A percentile compares a stretch with the other conserved stretches of the same genome.
Evolutionary conservation across 2,113 vertebrate species (phyloP).

Genomic region (Pongo abelii): DNA sequence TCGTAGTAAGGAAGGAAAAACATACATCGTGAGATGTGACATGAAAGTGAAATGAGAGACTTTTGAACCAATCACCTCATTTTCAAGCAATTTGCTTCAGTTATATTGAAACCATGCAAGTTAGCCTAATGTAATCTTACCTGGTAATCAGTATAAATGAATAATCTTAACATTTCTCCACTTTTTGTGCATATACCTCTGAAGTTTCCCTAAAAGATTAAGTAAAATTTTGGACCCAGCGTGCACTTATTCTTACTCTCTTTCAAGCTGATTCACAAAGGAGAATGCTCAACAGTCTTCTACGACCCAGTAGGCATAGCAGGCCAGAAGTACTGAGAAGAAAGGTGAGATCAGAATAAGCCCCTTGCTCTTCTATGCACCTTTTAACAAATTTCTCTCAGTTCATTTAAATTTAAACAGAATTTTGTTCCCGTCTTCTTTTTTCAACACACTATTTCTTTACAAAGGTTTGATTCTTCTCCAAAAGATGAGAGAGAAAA

Average conservation of each 20-base stretch:
- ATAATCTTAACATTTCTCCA: slow-evolving; percentile 30
- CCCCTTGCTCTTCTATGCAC: not conserved
- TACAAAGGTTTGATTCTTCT: slow-evolving; percentile 61
- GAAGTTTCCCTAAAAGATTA: slow-evolving; percentile 49
- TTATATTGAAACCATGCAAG: not conserved
- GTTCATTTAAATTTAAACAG: slow-evolving; percentile 72
- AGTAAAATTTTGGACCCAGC: slow-evolving; percentile 53
- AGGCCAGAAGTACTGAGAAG: slow-evolving; percentile 53
- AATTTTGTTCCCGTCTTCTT: slow-evolving; percentile 49
- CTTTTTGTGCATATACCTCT: slow-evolving; percentile 49
- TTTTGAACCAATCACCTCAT: slow-evolving; percentile 39
- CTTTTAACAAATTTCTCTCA: slow-evolving; percentile 26
- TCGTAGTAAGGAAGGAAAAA: slow-evolving; percentile 13
- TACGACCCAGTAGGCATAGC: slow-evolving; percentile 37
- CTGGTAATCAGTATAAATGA: slow-evolving; percentile 41
- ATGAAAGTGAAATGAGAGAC: slow-evolving; percentile 30
- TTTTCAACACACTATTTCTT: slow-evolving; percentile 68
- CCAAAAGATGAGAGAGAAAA: slow-evolving; percentile 58
- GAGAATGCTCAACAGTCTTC: slow-evolving; percentile 53
- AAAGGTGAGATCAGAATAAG: slow-evolving; percentile 31
- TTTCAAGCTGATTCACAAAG: slow-evolving; percentile 63
- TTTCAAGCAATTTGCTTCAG: slow-evolving; percentile 41
- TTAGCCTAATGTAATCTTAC: slow-evolving; percentile 24
- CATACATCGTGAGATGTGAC: not conserved
- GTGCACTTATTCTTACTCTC: slow-evolving; percentile 37